Evolutionary conservation across 2,888 invertebrate genomes (phyloP), one percentile per base, ranked within the genome.

Genomic region (Eristalinus aeneus): DNA sequence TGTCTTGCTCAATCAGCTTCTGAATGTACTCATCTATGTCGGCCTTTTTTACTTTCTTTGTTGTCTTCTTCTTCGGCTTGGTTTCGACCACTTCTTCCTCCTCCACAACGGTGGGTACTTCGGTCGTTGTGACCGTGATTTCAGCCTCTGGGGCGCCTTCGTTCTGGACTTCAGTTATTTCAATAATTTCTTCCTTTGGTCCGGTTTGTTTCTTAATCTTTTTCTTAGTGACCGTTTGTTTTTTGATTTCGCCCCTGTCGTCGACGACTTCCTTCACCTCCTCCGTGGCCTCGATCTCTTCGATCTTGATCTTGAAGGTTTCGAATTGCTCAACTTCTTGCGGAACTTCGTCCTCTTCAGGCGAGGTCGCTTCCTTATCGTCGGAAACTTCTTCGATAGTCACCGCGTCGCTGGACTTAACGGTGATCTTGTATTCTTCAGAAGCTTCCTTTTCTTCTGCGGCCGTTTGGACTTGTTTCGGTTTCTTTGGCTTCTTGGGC

Each of bases 121-220:
- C 92, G 61, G 90, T 89, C 1, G 89, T 89, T 58, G 87, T 90
- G 0, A 94, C 91, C 11, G 92, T 91, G 8, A 94, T 91, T 76
- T 93, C 92, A 68, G 92, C 91, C 90, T 93, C 90, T 73, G 94
- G 93, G 87, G 91, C 90, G 69, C 91, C 93, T 85, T 91, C 93
- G 74, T 91, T 90, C 89, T 91, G 91, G 60, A 90, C 90, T 79
- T 90, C 93, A 54, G 91, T 89, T 72, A 93, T 92, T 90, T 93
- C 93, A 11, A 93, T 93, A 5, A 92, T 90, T 90, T 94, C 93
- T 88, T 93, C 91, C 82, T 93, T 92, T n/a, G 92, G 92, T 56
- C 93, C 93, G 20, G 90, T 87, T 67, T 92, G 91, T 85, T 93
- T 93, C 82, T 90, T 90, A 63, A 93, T 90, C 88, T 92, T 90